Evolutionary conservation across 2,888 invertebrate genomes (phyloP).

Genomic region (Harmothoe impar): DNA sequence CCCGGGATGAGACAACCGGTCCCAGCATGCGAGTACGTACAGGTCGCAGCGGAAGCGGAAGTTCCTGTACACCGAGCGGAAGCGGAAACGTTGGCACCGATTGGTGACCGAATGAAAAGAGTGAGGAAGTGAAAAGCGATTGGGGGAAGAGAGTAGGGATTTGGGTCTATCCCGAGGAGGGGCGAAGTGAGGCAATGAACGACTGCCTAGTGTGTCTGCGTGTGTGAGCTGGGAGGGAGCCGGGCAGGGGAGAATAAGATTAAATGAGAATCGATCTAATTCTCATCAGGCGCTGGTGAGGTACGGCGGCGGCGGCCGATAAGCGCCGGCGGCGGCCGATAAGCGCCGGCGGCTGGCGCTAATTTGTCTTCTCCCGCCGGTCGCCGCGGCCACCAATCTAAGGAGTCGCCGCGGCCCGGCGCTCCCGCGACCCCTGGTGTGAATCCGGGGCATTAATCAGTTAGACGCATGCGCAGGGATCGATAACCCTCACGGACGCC

Average conservation of each 20-base stretch:
- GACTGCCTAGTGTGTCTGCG: too few species aligned
- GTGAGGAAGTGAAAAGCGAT: not conserved
- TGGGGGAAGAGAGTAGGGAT: not conserved
- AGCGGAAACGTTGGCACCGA: not conserved
- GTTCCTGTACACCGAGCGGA: not conserved
- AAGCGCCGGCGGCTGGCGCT: not conserved
- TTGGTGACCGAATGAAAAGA: not conserved
- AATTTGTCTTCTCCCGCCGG: slow-evolving; percentile 15
- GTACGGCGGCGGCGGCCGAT: not conserved
- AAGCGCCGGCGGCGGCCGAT: slow-evolving; percentile 2
- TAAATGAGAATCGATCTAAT: slow-evolving; percentile 45
- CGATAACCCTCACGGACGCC: not conserved
- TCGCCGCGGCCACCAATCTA: slow-evolving; percentile 1
- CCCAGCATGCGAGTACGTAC: not conserved
- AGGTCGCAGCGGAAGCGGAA: not conserved
- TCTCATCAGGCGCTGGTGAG: slow-evolving; percentile 20
- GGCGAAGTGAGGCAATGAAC: not conserved
- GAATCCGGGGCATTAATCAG: slow-evolving; percentile 50
- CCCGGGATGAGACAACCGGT: not conserved
- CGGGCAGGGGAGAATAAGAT: slow-evolving; percentile 28
- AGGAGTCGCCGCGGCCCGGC: slow-evolving; percentile 9
- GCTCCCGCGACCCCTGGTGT: slow-evolving; percentile 43
- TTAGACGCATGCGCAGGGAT: not conserved
- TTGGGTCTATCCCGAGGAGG: not conserved
- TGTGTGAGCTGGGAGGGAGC: not conserved